A percentile compares a stretch with the other conserved stretches of the same genome.
phyloP scores from a whole-genome alignment of 2,113 vertebrate species.

The Pachycephala philippinensis region DNA sequence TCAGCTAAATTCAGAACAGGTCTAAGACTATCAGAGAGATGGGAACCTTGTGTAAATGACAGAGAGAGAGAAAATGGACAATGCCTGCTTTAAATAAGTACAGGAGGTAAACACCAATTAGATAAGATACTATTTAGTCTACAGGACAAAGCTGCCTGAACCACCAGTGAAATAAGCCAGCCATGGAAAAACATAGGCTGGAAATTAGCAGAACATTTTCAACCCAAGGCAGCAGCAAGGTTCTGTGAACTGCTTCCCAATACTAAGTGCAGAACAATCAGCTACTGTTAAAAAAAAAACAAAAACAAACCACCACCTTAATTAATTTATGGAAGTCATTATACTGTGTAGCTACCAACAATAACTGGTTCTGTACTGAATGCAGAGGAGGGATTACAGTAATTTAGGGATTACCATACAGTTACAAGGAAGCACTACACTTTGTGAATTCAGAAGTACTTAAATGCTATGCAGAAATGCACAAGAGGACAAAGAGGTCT shows the following conservation, averaged over 20 bases:
- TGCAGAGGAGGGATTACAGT: slow-evolving; percentile 26
- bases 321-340: slow-evolving; percentile 49
- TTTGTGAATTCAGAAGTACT: slow-evolving; percentile 30
- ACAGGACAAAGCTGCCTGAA: not conserved
- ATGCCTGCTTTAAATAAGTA: not conserved
- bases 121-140: not conserved
- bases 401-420: slow-evolving; percentile 44
- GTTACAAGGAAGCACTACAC: slow-evolving; percentile 35
- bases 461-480: not conserved
- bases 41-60: not conserved
- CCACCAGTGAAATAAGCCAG: not conserved
- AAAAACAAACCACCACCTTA: not conserved
- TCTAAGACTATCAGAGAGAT: not conserved
- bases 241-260: not conserved
- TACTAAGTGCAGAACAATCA: slow-evolving; percentile 6
- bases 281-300: not conserved
- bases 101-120: not conserved
- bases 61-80: not conserved
- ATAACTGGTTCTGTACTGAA: slow-evolving; percentile 26
- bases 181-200: not conserved
- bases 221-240: not conserved
- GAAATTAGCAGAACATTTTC: slow-evolving; percentile 1
- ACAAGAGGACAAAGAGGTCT: not conserved
- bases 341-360: slow-evolving; percentile 13
- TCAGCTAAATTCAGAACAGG: not conserved